Percentiles rank a stretch among this genome's conserved stretches.
These are phyloP conservation scores for Danionella cerebrum DNA, from an alignment of 2,113 vertebrate species.

Conservation along the genomic window DNA sequence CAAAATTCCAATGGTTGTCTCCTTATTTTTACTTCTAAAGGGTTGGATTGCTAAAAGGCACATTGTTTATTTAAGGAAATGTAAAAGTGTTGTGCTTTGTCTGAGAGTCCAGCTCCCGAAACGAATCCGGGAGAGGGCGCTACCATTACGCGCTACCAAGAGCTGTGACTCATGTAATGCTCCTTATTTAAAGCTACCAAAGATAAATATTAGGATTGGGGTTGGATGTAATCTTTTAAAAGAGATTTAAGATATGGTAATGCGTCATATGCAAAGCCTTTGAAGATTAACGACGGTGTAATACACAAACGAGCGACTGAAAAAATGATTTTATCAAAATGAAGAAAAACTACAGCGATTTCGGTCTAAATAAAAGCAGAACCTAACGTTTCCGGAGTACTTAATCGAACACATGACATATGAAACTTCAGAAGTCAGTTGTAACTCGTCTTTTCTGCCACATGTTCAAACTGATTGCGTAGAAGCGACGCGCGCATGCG, in stretches of 20 bases:
- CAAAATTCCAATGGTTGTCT: too few species aligned
- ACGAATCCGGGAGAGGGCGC: slow-evolving; percentile 30
- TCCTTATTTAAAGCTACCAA: slow-evolving; percentile 25
- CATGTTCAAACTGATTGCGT: not conserved
- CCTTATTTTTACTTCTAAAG: too few species aligned
- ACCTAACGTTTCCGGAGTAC: too few species aligned
- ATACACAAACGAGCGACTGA: not conserved
- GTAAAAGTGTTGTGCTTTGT: not conserved
- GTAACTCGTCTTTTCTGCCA: not conserved
- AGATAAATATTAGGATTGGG: slow-evolving; percentile 4
- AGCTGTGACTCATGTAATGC: not conserved
- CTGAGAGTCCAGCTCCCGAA: not conserved
- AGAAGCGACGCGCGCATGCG: not conserved
- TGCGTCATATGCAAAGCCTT: not conserved
- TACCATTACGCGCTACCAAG: slow-evolving; percentile 8
- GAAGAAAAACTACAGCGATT: not conserved
- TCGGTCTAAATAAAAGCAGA: too few species aligned
- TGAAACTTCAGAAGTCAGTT: not conserved
- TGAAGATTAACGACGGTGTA: not conserved
- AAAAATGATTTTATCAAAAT: not conserved
- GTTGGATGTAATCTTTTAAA: not conserved
- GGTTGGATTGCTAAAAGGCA: too few species aligned
- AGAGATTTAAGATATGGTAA: not conserved
- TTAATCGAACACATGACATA: too few species aligned
- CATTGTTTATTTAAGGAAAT: too few species aligned